These are phyloP conservation scores for Eudasyphora cyanicolor DNA, from an alignment of 2,888 invertebrate species.

Conservation along the genomic window DNA sequence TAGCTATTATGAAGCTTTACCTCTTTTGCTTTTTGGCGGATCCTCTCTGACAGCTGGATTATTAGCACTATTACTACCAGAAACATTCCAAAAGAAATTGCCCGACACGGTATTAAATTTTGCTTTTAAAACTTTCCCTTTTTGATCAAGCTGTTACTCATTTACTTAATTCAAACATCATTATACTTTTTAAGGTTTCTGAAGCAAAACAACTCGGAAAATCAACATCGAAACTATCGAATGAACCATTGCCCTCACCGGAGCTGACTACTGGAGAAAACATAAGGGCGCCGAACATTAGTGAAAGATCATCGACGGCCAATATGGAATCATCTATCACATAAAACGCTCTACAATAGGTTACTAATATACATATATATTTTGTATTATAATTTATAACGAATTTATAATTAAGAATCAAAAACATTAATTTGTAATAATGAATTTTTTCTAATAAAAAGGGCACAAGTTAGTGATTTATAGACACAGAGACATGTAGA, in stretches of 20 bases:
- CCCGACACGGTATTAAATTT: conserved; percentile 84
- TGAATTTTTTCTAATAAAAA: neutral
- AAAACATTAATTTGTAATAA: neutral
- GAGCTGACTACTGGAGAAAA: neutral
- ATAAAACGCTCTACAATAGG: too few species aligned
- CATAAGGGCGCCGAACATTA: too few species aligned
- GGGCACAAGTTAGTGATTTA: neutral
- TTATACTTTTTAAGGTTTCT: conserved; percentile 68
- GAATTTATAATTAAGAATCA: neutral
- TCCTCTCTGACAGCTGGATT: conserved; percentile 81
- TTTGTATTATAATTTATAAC: neutral
- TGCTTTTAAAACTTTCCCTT: conserved; percentile 8
- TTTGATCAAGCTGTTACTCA: neutral
- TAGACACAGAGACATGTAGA: neutral
- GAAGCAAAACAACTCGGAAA: conserved; percentile 70
- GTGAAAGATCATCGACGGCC: neutral
- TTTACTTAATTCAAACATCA: neutral
- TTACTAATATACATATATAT: too few species aligned
- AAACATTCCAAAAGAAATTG: conserved; percentile 83
- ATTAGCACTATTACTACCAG: conserved; percentile 83
- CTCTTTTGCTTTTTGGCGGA: conserved; percentile 82
- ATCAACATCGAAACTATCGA: conserved; percentile 25
- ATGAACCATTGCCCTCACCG: neutral
- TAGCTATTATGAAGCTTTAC: conserved; percentile 80
- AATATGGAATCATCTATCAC: conserved; percentile 9